Evolutionary conservation across 2,113 vertebrate species (phyloP), one percentile per base, ranked within the genome.

Genomic region (Tenrec ecaudatus): DNA sequence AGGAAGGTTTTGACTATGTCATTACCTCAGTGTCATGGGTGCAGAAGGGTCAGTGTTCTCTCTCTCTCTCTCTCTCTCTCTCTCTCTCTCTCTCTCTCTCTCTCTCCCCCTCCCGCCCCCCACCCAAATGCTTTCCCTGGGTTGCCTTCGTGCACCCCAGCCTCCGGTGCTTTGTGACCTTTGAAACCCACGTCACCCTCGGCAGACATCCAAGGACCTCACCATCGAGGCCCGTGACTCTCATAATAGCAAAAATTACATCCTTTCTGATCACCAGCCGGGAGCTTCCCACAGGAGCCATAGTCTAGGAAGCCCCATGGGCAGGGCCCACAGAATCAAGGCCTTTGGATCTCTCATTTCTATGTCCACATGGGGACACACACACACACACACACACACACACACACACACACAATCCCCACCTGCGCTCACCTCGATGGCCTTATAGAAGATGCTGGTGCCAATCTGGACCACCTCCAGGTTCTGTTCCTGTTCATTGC

Each of bases 401-500:
- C 47, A 53, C 47, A 53, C 47, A 53, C 47, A 12, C 23, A 10
- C 0, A 0, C 15, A 64, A 31, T 6, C 40, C 69, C 40, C 15
- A 3, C 29, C 3, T 17, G 27, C 58, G 22, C 97, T 96, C 85
- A 99, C 99, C 99, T 99, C 99, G 0, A 99, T 98, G 57, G 99
- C 99, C 90, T 99, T 99, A 98, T 99, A 99, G 98, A 99, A 99
- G 98, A 99, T 99, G 98, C 98, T 99, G 98, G 98, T 99, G 75
- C 99, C 99, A 0, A 99, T 99, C 98, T 99, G 99, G 5, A 99
- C 98, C 97, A 99, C 99, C 95, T 99, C 99, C 96, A 99, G 98
- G 97, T 99, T 99, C 96, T 99, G 99, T 93, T 99, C 99, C 97
- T 99, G 99, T 86, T 99, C 99, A 0, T 99, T 99, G 3, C 99